These are phyloP conservation scores for Chloromyia formosa DNA, from an alignment of 2,888 invertebrate genomes.

Conservation along the genomic window DNA sequence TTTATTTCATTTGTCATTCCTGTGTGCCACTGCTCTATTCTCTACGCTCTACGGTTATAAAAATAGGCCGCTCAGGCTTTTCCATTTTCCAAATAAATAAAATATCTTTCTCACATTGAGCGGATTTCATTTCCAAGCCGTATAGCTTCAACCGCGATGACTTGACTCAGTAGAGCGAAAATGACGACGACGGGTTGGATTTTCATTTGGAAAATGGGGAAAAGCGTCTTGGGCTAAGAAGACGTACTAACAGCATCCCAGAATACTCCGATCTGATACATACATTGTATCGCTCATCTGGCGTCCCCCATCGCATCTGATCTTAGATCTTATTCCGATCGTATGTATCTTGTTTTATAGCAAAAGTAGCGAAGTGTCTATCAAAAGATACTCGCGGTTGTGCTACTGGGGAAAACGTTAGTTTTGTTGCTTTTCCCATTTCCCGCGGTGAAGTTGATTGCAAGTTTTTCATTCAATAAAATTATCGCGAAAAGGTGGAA, in stretches of 20 bases:
- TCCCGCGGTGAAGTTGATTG: conserved; percentile 21
- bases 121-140: not conserved
- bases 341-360: no score
- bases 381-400: no score
- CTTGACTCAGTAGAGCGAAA: conserved; percentile 25
- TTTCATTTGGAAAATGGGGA: conserved; percentile 36
- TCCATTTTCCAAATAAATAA: conserved; percentile 33
- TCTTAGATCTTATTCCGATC: not conserved
- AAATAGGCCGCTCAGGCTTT: conserved; percentile 27
- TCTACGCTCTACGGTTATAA: conserved; percentile 14
- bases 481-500: conserved; percentile 24
- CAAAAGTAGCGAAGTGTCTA: no score
- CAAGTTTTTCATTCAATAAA: conserved; percentile 29
- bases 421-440: conserved; percentile 1
- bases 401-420: not conserved
- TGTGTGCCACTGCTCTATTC: not conserved
- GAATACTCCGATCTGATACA: conserved; percentile 29
- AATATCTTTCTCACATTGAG: not conserved
- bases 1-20: not conserved
- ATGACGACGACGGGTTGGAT: not conserved
- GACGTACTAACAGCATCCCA: conserved; percentile 11
- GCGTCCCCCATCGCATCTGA: conserved; percentile 7
- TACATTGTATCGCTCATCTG: conserved; percentile 1
- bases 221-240: conserved; percentile 31
- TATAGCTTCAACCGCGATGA: conserved; percentile 9